Base-by-base conservation (phyloP, 2,797 vertebrate species). In the Garrulus glandarius region DNA sequence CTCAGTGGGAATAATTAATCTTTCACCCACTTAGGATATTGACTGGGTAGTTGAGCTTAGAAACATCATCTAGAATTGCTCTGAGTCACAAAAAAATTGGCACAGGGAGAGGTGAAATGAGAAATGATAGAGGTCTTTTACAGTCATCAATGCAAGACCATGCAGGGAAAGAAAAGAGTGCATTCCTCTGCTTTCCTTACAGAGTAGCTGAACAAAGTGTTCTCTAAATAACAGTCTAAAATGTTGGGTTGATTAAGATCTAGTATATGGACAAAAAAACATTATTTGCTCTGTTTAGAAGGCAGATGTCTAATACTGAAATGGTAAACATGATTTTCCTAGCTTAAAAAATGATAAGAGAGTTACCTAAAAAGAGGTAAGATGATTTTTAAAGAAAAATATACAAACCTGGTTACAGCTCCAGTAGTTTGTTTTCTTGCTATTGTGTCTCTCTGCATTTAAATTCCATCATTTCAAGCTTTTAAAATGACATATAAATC, bases 1-100 rank as follows among this genome's bases (percentile, higher is more conserved):
- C 74, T 81, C 80, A 67, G 77, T 89, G 74, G 61, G 75, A 93
- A 81, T 93, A 95, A 92, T 90, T 87, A 84, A 78, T 90, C 71
- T 95, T 92, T 89, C 80, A 84, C 72, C 59, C 46, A 67, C 41
- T 92, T 50, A 56, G 44, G 64, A 46, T 87, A 92, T 87, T 60
- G 87, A 76, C 80, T 70, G 44, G 13, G 47, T 88, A 75, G 87
- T 1, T 80, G 74, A 87, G 39, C 44, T 80, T 71, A 53, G 79
- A 72, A 41, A 89, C n/a, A 71, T 85, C 87, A 82, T 56, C 52
- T 69, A n/a, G 39, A 88, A 77, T 86, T 92, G 46, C 63, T 95
- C 75, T 82, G 93, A 94, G 53, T 94, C 84, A 88, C 57, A 43
- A 82, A 79, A 67, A 91, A 60, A n/a, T 75, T 89, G 79, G 41